These are phyloP conservation scores for Taxidea taxus DNA, from an alignment of 2,113 vertebrate species.

Conservation along the genomic window DNA sequence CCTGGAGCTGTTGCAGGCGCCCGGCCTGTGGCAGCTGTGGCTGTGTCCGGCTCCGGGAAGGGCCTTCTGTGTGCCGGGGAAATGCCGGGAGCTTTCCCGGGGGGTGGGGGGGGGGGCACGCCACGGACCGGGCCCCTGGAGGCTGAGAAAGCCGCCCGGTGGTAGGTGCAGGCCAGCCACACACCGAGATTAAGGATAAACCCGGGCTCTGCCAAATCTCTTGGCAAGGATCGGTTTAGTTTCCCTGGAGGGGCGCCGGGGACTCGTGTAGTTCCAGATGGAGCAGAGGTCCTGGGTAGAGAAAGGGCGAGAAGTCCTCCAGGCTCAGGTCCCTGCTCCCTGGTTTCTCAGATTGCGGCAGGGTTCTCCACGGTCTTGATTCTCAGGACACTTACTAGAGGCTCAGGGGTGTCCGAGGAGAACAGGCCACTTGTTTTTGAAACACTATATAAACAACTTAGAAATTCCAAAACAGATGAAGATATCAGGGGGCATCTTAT, in stretches of 20 bases:
- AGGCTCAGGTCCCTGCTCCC: too few species aligned
- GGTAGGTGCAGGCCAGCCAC: not conserved
- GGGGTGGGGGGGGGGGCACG: accelerated
- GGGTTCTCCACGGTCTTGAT: not conserved
- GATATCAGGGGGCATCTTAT: not conserved
- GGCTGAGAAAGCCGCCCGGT: not conserved
- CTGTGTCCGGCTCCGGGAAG: not conserved
- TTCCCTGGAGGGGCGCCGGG: not conserved
- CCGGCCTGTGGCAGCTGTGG: not conserved
- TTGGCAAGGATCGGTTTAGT: not conserved
- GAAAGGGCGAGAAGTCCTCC: not conserved
- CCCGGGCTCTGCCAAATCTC: too few species aligned
- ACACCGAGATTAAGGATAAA: not conserved
- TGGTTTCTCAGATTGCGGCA: not conserved
- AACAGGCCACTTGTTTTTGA: not conserved
- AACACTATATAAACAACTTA: not conserved
- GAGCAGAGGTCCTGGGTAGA: not conserved
- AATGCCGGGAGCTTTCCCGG: not conserved
- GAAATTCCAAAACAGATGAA: not conserved
- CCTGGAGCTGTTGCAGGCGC: too few species aligned
- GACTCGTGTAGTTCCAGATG: not conserved
- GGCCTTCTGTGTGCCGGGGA: not conserved
- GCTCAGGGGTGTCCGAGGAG: not conserved
- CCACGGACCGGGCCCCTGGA: not conserved
- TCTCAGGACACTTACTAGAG: not conserved